A percentile compares a stretch with the other conserved stretches of the same genome.
Evolutionary conservation across 2,113 vertebrate genomes (phyloP).

Genomic region (Hepsetus odoe): DNA sequence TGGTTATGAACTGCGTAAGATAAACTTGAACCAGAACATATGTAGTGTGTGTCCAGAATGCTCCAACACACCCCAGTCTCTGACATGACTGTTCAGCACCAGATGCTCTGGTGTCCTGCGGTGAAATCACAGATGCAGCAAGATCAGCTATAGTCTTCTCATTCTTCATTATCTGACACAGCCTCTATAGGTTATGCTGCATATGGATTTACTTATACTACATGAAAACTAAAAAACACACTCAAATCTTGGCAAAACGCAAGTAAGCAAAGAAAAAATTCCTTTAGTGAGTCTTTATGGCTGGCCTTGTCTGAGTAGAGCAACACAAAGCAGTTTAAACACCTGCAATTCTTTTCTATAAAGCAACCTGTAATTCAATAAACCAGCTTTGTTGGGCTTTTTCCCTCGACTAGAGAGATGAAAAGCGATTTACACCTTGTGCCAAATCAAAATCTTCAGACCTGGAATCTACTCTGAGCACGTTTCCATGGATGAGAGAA

Average conservation of each 20-base stretch:
- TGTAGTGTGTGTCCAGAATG: background rate
- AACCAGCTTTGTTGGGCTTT: background rate
- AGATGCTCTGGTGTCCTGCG: conserved; percentile 9
- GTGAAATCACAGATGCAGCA: conserved; percentile 26
- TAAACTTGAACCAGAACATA: background rate
- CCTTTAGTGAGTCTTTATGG: conserved; percentile 16
- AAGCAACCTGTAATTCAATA: background rate
- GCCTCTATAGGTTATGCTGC: background rate
- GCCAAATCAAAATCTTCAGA: background rate
- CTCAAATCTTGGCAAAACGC: background rate
- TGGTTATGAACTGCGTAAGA: background rate
- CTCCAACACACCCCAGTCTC: conserved; percentile 15
- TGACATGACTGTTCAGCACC: conserved; percentile 19
- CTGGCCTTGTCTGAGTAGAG: background rate
- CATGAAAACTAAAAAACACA: background rate
- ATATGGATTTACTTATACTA: conserved; percentile 32
- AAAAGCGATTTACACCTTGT: conserved; percentile 1
- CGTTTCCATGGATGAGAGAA: background rate
- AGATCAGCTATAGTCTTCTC: background rate
- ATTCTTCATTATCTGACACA: conserved; percentile 13
- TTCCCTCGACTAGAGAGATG: background rate
- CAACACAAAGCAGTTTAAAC: background rate
- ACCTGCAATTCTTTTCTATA: background rate
- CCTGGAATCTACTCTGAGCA: background rate
- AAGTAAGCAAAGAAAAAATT: background rate